phyloP scores from a whole-genome alignment of 2,888 invertebrate species.

The Eumerus sabulonum region DNA sequence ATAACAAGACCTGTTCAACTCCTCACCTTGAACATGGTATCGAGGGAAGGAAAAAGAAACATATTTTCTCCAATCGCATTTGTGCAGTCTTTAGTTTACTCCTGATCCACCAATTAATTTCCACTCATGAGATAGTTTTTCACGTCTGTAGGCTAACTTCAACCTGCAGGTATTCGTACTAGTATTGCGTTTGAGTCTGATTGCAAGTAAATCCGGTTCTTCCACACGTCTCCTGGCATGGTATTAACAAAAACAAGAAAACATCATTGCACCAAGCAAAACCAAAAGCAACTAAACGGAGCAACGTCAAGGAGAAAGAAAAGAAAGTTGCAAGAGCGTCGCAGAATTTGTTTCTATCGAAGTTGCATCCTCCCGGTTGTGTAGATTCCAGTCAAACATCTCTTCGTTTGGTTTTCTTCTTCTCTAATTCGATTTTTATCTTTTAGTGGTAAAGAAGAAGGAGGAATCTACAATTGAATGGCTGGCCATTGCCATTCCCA shows the following conservation, averaged over 20 bases:
- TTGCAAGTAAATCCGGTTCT: slow-evolving; percentile 17
- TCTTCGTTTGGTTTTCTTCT: neutral
- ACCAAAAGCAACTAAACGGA: neutral
- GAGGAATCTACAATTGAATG: slow-evolving; percentile 9
- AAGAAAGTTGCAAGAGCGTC: too few species aligned
- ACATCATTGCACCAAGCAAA: neutral
- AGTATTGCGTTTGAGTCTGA: neutral
- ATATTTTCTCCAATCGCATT: too few species aligned
- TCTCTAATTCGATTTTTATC: slow-evolving; percentile 1
- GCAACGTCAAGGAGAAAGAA: neutral
- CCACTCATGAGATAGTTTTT: slow-evolving; percentile 4
- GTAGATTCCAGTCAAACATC: slow-evolving; percentile 5
- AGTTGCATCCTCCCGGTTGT: neutral
- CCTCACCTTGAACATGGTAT: too few species aligned
- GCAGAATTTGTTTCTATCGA: neutral
- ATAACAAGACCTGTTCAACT: too few species aligned
- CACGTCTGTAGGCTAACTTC: neutral
- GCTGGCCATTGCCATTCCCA: too few species aligned
- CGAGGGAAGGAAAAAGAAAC: too few species aligned
- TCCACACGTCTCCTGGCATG: neutral
- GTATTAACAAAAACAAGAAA: neutral
- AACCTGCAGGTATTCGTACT: neutral
- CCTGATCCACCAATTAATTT: slow-evolving; percentile 15
- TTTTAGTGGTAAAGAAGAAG: neutral
- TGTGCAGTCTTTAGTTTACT: neutral